Evolutionary conservation across 2,113 vertebrate species (phyloP).

Genomic region (Glareola pratincola): DNA sequence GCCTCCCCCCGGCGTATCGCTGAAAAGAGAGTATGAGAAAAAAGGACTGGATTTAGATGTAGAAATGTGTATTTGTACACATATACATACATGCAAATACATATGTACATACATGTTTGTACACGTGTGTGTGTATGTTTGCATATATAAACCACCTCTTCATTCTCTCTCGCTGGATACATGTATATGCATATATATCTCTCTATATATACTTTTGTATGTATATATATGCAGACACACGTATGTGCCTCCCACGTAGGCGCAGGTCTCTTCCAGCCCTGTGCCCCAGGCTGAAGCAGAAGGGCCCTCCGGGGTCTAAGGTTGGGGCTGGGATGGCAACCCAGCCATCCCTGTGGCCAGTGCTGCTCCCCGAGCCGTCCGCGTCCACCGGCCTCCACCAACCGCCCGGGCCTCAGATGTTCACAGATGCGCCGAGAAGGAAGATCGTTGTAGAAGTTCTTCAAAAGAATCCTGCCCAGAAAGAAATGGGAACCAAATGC

Average conservation of each 20-base stretch:
- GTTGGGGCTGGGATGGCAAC: not conserved
- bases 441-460: not conserved
- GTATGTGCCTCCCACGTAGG: rapidly evolving
- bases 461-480: conserved; percentile 44
- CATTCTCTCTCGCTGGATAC: not conserved
- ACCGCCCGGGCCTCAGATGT: conserved; percentile 10
- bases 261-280: not conserved
- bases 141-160: not conserved
- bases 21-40: too few relatives aligned
- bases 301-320: not conserved
- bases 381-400: conserved; percentile 32
- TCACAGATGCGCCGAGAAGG: not conserved
- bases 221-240: rapidly evolving
- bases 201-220: too few relatives aligned
- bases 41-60: not conserved
- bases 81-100: not conserved
- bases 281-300: not conserved
- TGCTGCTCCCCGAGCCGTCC: conserved; percentile 27
- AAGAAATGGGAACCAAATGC: conserved; percentile 38
- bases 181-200: too few relatives aligned
- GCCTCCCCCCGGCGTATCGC: not conserved
- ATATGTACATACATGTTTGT: too few relatives aligned
- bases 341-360: conserved; percentile 2
- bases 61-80: too few relatives aligned
- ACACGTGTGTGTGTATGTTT: rapidly evolving